Conservation (phyloP, 2,888 invertebrate genomes). For the Poecilobothrus nobilitatus region DNA sequence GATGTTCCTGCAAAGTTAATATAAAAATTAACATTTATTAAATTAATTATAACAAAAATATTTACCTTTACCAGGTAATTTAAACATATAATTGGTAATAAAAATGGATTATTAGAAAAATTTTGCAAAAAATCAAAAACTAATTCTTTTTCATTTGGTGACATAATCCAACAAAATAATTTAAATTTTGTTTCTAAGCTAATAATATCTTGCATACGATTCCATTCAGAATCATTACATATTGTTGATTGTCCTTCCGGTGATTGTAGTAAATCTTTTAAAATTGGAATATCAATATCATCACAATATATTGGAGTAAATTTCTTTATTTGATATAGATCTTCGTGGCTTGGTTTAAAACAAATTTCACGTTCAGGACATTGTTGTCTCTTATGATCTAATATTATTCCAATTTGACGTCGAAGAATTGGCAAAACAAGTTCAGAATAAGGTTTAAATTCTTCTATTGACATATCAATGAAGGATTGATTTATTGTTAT, state of each 20-base stretch:
- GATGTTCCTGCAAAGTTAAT: slow-evolving; percentile 14
- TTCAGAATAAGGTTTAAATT: slow-evolving; percentile 16
- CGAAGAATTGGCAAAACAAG: slow-evolving; percentile 17
- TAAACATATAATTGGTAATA: slow-evolving; percentile 15
- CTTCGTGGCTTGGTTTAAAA: slow-evolving; percentile 18
- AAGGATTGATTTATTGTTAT: slow-evolving; percentile 16
- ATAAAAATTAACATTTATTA: neutral
- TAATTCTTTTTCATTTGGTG: slow-evolving; percentile 1
- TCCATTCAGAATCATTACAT: neutral
- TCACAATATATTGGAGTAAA: slow-evolving; percentile 18
- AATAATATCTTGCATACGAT: neutral
- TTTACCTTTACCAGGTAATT: slow-evolving; percentile 18
- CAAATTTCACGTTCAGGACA: slow-evolving; percentile 12
- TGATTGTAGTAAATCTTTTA: slow-evolving; percentile 13
- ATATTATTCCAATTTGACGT: slow-evolving; percentile 18
- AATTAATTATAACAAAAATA: neutral
- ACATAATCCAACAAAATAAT: slow-evolving; percentile 16
- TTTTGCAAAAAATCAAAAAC: slow-evolving; percentile 8
- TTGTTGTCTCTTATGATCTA: slow-evolving; percentile 11
- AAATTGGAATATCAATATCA: slow-evolving; percentile 12
- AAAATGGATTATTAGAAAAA: slow-evolving; percentile 10
- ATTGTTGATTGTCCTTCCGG: neutral
- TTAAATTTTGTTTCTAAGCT: neutral
- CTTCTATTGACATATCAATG: slow-evolving; percentile 17
- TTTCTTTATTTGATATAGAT: slow-evolving; percentile 15